Percentiles rank a stretch among this genome's conserved stretches.
Conservation (phyloP, 2,797 vertebrate genomes). For the Mastacembelus armatus region DNA sequence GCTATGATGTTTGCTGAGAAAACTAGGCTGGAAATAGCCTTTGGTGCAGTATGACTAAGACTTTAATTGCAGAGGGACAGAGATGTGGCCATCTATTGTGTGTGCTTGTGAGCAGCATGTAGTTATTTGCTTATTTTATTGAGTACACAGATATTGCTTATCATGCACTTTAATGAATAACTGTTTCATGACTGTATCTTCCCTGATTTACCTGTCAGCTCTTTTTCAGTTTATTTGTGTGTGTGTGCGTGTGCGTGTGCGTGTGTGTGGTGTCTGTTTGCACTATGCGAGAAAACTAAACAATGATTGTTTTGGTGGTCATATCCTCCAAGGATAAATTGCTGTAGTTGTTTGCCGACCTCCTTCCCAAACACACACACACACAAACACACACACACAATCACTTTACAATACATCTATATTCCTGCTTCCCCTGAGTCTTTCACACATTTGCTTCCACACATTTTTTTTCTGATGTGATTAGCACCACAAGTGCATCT, state of each 20-base stretch:
- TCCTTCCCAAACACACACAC: constrained; percentile 12
- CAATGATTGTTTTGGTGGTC: background rate
- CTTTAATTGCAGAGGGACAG: constrained; percentile 80
- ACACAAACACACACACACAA: background rate
- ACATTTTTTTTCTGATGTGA: constrained; percentile 13
- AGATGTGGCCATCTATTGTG: constrained; percentile 65
- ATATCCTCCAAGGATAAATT: constrained; percentile 24
- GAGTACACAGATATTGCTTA: constrained; percentile 51
- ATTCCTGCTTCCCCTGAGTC: constrained; percentile 20
- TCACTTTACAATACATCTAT: too few relatives aligned
- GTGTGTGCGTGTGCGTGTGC: background rate
- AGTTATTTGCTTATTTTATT: constrained; percentile 47
- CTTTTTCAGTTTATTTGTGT: background rate
- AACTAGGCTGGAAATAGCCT: constrained; percentile 74
- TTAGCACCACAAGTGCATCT: background rate
- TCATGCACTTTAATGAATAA: constrained; percentile 50
- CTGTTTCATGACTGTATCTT: constrained; percentile 40
- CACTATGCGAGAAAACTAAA: constrained; percentile 30
- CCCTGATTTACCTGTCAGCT: constrained; percentile 54
- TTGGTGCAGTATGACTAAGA: constrained; percentile 81
- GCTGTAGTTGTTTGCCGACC: constrained; percentile 25
- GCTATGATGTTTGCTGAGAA: constrained; percentile 51
- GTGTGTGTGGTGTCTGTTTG: constrained; percentile 1
- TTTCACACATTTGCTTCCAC: constrained; percentile 20
- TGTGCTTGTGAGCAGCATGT: constrained; percentile 38